These are phyloP conservation scores for Ceramica pisi DNA, from an alignment of 2,888 invertebrate species.

Conservation along the genomic window DNA sequence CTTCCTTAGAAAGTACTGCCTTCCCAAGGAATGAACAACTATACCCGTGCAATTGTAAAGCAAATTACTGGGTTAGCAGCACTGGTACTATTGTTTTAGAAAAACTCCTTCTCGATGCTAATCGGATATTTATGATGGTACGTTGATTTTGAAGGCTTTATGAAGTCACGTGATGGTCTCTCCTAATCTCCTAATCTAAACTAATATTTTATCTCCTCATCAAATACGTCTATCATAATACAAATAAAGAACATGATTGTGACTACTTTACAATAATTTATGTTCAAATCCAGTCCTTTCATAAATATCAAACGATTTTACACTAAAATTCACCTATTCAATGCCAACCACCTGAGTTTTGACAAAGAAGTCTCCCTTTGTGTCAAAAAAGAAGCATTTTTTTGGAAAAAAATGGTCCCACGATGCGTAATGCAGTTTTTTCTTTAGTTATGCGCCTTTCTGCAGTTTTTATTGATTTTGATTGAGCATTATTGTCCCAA, in stretches of 20 bases:
- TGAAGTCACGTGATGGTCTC: background rate
- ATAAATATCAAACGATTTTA: conserved; percentile 60
- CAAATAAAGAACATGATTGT: conserved; percentile 34
- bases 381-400: conserved; percentile 74
- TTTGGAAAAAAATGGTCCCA: conserved; percentile 81
- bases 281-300: conserved; percentile 40
- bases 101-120: too few relatives aligned
- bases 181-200: too few relatives aligned
- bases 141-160: background rate
- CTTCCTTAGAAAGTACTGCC: too few relatives aligned
- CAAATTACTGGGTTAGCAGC: too few relatives aligned
- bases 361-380: conserved; percentile 77
- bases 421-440: conserved; percentile 82
- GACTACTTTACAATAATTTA: conserved; percentile 49
- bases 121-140: too few relatives aligned
- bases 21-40: too few relatives aligned
- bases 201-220: background rate
- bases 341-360: conserved; percentile 79
- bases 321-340: conserved; percentile 72
- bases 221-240: conserved; percentile 12
- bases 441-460: conserved; percentile 68
- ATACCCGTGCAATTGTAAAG: too few relatives aligned
- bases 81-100: too few relatives aligned
- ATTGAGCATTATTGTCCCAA: conserved; percentile 74
- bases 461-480: conserved; percentile 75